phyloP scores from a whole-genome alignment of 2,113 vertebrate species.

The Salvelinus alpinus region DNA sequence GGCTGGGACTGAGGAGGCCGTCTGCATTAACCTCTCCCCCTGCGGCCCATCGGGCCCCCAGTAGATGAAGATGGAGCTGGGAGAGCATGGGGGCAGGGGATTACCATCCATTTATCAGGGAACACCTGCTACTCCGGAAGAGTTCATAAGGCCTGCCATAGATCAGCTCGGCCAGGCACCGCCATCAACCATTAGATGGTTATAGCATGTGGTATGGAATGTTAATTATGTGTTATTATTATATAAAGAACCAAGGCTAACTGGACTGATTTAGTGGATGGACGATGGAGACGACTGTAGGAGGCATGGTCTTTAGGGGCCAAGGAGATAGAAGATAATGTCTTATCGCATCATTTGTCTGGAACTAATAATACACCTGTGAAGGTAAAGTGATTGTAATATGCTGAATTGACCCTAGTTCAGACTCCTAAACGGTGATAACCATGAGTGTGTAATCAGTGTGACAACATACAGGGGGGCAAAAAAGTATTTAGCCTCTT shows the following conservation, averaged over 20 bases:
- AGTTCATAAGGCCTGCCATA: constrained; percentile 1
- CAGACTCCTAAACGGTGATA: too few relatives aligned
- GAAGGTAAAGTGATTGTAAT: too few relatives aligned
- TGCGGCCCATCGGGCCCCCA: constrained; percentile 20
- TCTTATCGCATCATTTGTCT: not conserved
- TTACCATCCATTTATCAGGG: constrained; percentile 47
- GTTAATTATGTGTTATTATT: constrained; percentile 3
- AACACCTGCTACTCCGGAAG: constrained; percentile 52
- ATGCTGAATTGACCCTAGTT: too few relatives aligned
- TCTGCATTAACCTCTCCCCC: constrained; percentile 13
- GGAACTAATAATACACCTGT: too few relatives aligned
- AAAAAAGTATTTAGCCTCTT: too few relatives aligned
- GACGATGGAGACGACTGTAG: not conserved
- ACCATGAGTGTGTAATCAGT: too few relatives aligned
- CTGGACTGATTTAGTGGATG: not conserved
- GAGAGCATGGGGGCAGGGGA: constrained; percentile 31
- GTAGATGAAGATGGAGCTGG: constrained; percentile 38
- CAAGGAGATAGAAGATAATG: not conserved
- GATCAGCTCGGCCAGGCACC: not conserved
- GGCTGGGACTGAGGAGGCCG: not conserved
- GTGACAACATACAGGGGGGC: too few relatives aligned
- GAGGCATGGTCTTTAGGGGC: not conserved
- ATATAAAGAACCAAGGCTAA: not conserved
- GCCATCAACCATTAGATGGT: not conserved
- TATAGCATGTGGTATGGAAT: constrained; percentile 14